Evolutionary conservation across 2,888 invertebrate species (phyloP).

Genomic region (Caenorhabditis sp.): DNA sequence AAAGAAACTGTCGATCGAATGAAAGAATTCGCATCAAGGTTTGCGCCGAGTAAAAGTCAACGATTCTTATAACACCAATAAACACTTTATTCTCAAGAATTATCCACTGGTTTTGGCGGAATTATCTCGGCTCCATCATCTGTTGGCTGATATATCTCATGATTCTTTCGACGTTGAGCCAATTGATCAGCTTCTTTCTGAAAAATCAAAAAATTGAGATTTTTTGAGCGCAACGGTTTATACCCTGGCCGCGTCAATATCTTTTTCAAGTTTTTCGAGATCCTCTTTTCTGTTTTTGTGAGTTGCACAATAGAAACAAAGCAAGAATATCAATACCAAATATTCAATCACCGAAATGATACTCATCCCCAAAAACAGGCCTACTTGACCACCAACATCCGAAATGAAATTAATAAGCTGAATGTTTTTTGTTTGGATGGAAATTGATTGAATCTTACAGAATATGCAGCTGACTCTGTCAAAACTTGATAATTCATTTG

Average conservation of each 20-base stretch:
- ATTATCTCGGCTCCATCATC: constrained; percentile 20
- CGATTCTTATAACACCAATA: constrained; percentile 21
- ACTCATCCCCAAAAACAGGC: constrained; percentile 70
- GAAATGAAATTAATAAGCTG: constrained; percentile 72
- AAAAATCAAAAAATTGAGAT: neutral
- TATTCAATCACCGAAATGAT: constrained; percentile 54
- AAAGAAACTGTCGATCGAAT: constrained; percentile 35
- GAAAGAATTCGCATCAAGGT: constrained; percentile 24
- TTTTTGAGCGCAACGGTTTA: neutral
- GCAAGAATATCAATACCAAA: constrained; percentile 42
- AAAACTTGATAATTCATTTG: constrained; percentile 71
- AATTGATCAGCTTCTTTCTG: constrained; percentile 25
- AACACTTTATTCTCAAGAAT: constrained; percentile 9
- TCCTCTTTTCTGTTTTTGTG: constrained; percentile 46
- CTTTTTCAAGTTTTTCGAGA: constrained; percentile 41
- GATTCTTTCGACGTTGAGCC: constrained; percentile 22
- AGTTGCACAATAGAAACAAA: constrained; percentile 46
- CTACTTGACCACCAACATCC: constrained; percentile 72
- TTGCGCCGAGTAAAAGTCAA: constrained; percentile 31
- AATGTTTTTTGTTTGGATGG: constrained; percentile 1
- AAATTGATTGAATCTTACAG: constrained; percentile 29
- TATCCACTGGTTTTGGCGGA: constrained; percentile 29
- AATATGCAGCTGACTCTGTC: constrained; percentile 61
- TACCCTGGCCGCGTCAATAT: constrained; percentile 35
- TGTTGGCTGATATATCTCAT: constrained; percentile 24